These are phyloP conservation scores for Callyntrura guangdongensis DNA, from an alignment of 2,888 invertebrate genomes.

Conservation along the genomic window DNA sequence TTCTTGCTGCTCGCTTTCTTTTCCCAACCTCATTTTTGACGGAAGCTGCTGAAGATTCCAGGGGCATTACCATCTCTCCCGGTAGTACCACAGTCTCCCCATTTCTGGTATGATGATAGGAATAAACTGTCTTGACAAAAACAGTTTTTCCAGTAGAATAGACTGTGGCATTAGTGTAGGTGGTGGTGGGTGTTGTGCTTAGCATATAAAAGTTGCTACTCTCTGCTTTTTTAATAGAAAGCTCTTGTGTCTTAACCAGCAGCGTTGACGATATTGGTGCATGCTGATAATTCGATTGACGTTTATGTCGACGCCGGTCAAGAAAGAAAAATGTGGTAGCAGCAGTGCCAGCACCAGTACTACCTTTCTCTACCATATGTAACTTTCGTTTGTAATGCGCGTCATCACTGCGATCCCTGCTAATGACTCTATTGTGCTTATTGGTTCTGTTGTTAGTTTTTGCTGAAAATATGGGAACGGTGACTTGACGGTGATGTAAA, in stretches of 20 bases:
- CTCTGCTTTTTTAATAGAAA: constrained; percentile 32
- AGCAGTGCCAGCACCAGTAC: constrained; percentile 37
- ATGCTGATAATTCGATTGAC: constrained; percentile 61
- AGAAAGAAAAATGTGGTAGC: background rate
- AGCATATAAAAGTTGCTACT: background rate
- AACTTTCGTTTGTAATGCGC: background rate
- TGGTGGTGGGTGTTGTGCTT: background rate
- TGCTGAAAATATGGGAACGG: constrained; percentile 46
- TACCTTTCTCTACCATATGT: background rate
- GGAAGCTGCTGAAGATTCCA: constrained; percentile 33
- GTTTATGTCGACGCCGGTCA: constrained; percentile 46
- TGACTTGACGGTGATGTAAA: constrained; percentile 61
- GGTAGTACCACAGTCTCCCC: constrained; percentile 18
- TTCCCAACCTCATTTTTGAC: background rate
- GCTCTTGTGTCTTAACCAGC: background rate
- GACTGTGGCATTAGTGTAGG: background rate
- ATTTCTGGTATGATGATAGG: background rate
- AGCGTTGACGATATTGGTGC: constrained; percentile 49
- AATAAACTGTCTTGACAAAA: constrained; percentile 57
- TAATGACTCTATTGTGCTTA: constrained; percentile 13
- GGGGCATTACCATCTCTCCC: background rate
- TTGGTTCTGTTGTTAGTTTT: constrained; percentile 43
- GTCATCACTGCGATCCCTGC: background rate
- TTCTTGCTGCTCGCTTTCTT: constrained; percentile 27
- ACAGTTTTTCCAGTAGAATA: constrained; percentile 30